A percentile compares a stretch with the other conserved stretches of the same genome.
Conservation (phyloP, 2,113 vertebrate species). For the Sporophila hypoxantha region DNA sequence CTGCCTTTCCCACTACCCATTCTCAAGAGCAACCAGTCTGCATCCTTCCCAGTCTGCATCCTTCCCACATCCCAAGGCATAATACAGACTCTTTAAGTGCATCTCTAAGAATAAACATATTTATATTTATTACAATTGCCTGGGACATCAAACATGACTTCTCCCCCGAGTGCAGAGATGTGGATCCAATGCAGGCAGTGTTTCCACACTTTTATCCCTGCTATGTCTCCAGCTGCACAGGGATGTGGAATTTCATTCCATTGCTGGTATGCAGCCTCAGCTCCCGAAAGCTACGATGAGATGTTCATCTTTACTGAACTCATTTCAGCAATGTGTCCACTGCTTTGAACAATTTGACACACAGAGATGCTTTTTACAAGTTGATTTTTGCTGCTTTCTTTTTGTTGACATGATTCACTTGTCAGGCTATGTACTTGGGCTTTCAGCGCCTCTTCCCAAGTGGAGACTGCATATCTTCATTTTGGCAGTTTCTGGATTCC, state of each 20-base stretch:
- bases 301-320: slow-evolving; percentile 41
- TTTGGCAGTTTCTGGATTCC: slow-evolving; percentile 54
- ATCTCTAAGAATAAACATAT: neutral
- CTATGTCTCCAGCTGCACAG: neutral
- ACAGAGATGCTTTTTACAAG: slow-evolving; percentile 40
- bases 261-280: slow-evolving; percentile 16
- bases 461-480: slow-evolving; percentile 56
- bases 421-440: slow-evolving; percentile 36
- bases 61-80: neutral
- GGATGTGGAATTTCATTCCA: slow-evolving; percentile 7
- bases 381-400: slow-evolving; percentile 57
- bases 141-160: neutral
- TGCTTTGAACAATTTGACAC: slow-evolving; percentile 53
- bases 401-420: slow-evolving; percentile 61
- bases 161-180: neutral
- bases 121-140: neutral
- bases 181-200: neutral
- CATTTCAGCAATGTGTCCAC: slow-evolving; percentile 40
- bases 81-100: neutral
- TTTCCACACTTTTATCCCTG: neutral
- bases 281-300: slow-evolving; percentile 24
- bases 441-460: slow-evolving; percentile 55
- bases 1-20: neutral
- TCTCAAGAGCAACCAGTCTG: neutral
- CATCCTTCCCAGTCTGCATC: neutral